These are phyloP conservation scores for Tyrannus savana DNA, from an alignment of 2,113 vertebrate species.

Conservation along the genomic window DNA sequence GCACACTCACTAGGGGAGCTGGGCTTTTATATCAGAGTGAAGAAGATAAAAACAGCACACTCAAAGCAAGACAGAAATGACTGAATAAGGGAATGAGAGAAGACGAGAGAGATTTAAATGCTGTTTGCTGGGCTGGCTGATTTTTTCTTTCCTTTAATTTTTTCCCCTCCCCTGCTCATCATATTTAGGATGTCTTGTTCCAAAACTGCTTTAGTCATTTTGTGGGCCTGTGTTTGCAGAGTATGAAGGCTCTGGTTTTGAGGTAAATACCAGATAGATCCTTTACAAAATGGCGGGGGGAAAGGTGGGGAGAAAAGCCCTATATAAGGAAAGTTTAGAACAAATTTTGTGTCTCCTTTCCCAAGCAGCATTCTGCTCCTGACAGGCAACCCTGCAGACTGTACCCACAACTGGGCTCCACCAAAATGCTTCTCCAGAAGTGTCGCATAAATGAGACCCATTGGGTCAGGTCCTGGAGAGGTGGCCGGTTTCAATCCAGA, in stretches of 20 bases:
- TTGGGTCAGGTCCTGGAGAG: background rate
- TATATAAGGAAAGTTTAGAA: background rate
- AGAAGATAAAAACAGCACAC: slow-evolving; percentile 61
- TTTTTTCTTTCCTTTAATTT: slow-evolving; percentile 22
- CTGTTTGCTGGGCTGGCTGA: slow-evolving; percentile 20
- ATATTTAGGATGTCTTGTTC: slow-evolving; percentile 17
- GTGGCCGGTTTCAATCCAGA: background rate
- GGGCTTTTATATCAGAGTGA: slow-evolving; percentile 54
- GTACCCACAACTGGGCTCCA: background rate
- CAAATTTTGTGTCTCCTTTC: background rate
- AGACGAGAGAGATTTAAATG: slow-evolving; percentile 52
- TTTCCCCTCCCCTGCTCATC: background rate
- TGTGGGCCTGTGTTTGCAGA: background rate
- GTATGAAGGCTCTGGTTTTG: background rate
- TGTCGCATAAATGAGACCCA: background rate
- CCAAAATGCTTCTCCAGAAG: background rate
- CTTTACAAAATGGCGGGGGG: background rate
- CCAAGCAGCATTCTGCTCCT: background rate
- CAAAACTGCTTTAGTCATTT: background rate
- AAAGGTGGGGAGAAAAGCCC: background rate
- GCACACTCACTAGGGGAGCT: slow-evolving; percentile 47
- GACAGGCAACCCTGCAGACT: background rate
- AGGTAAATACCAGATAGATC: background rate
- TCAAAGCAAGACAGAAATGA: slow-evolving; percentile 54
- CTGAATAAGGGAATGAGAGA: slow-evolving; percentile 50